Base-by-base conservation (phyloP, 2,888 invertebrate species). In the Tribolium freemani region DNA sequence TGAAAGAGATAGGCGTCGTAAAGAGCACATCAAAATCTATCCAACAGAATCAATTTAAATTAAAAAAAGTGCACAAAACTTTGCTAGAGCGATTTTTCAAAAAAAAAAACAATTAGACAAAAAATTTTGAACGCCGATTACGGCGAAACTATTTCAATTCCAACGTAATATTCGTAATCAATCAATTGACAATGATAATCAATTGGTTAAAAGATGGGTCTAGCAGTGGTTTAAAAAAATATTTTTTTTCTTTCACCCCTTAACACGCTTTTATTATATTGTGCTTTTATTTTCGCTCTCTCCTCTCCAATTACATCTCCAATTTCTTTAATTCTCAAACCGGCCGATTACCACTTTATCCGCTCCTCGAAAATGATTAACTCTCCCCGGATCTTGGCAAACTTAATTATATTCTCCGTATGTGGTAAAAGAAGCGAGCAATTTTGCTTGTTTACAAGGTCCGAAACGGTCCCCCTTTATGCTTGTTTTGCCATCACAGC, bases 371-470 rank as follows among this genome's bases (percentile, higher is more conserved):
- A 45, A 46, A 66, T 66, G 66, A 66, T 66, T 66, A 66, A 66
- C 54, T 13, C 20, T 45, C 16, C 13, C 45, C 31, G 46, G 57
- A 50, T 56, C 48, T 46, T 67, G 54, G 61, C 72, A 58, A 70
- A 76, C 72, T 74, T 77, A 77, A 78, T 78, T 77, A 77, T 75
- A 72, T 75, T 73, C 75, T 10, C 76, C 51, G 71, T 75, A 66
- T 74, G 77, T 69, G 70, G 73, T 61, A 67, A 74, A 72, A 72
- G 70, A 76, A 73, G 70, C 63, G 73, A 73, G 68, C 73, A 75
- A 77, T 74, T 74, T 75, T 73, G 75, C 77, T 75, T 79, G 80
- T 76, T 77, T 80, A 80, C 78, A 69, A 57, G 74, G 75, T 74
- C 77, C 74, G 71, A 73, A 76, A 76, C 74, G 75, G 71, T 73